phyloP scores from a whole-genome alignment of 2,888 invertebrate genomes.

The Troilus luridus region DNA sequence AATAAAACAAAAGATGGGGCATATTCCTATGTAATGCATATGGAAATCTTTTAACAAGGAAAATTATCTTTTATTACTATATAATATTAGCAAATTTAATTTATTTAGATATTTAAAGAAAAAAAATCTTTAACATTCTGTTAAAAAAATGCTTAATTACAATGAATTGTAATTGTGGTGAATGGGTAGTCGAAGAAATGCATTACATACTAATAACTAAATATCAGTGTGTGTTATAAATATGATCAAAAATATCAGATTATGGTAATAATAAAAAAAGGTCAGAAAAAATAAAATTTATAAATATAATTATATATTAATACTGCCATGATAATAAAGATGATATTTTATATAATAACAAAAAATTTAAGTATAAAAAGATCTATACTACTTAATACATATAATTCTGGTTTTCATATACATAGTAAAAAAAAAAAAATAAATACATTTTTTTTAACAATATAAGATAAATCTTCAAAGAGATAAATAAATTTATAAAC shows the following conservation, averaged over 20 bases:
- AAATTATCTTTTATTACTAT: no score
- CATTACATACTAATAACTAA: not conserved
- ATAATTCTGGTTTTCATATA: not conserved
- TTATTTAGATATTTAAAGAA: no score
- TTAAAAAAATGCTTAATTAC: no score
- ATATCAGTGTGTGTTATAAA: not conserved
- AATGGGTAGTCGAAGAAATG: not conserved
- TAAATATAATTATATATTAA: constrained; percentile 3
- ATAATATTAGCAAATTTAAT: no score
- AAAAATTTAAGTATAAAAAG: not conserved
- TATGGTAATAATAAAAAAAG: not conserved
- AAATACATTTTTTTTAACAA: not conserved
- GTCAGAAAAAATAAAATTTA: not conserved
- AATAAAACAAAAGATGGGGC: no score
- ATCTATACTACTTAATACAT: not conserved
- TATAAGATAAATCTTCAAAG: not conserved
- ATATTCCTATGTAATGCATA: no score
- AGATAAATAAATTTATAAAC: not conserved
- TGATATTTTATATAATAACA: not conserved
- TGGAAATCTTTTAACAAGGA: no score
- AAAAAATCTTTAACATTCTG: no score
- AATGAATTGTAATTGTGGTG: not conserved
- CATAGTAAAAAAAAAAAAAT: not conserved
- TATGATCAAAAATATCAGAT: not conserved
- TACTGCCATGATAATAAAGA: not conserved